Base-by-base conservation (phyloP, 2,797 vertebrate species). In the Chaetophractus vellerosus region DNA sequence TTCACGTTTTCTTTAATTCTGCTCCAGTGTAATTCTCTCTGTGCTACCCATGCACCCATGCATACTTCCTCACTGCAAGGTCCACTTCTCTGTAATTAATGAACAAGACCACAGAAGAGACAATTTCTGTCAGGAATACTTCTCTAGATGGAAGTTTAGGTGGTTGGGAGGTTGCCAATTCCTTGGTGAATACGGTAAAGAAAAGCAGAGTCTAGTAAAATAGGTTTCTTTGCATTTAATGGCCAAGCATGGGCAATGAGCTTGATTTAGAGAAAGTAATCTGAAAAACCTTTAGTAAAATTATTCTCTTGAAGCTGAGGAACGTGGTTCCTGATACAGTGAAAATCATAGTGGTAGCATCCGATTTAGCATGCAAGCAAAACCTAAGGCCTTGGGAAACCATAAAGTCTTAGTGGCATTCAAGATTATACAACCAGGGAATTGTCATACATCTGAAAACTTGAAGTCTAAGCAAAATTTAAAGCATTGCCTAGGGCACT, bases 1-100 rank as follows among this genome's bases (percentile, higher is more conserved):
- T 52, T 68, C 23, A 83, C 33, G 16, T 75, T 80, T 74, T 72
- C 61, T 71, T 89, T 89, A 86, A 21, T 59, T 92, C 55, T 80
- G 14, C 3, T 16, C 19, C 7, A 15, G 23, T 10, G 21, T 68
- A 3, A 9, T 74, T 83, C 91, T 24, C 10, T 87, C 24, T 52
- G 59, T 28, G 33, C 19, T 36, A 63, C 1, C 2, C 0, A 6
- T n/a, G 33, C 38, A 23, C 4, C 0, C 1, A 69, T 38, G 68
- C 38, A 59, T 4, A 66, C 74, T 94, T 64, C 36, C 10, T 45
- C 38, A 63, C 9, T 74, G 24, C 24, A 16, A 36, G 5, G 5
- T 64, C n/a, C 11, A 83, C 1, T 71, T 61, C 45, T 41, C 15
- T 28, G 1, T 85, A 59, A 90, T 68, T 74, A 55, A 72, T 28